Evolutionary conservation across 2,797 vertebrate species (phyloP).

Genomic region (Anniella stebbinsi): DNA sequence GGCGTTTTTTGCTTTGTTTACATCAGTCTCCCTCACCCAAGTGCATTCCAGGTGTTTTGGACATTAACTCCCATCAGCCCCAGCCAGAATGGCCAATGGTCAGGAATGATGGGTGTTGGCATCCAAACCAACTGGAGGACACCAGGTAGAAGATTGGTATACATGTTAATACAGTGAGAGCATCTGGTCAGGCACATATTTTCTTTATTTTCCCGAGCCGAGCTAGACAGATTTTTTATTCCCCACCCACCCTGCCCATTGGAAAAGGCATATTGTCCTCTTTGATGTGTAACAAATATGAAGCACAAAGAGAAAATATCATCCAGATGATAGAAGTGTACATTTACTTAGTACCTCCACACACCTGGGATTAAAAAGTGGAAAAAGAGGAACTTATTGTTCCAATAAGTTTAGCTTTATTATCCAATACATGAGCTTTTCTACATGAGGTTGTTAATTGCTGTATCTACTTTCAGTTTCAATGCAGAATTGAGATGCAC

Average conservation of each 20-base stretch:
- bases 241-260: no score
- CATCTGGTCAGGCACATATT: background rate
- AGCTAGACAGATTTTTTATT: background rate
- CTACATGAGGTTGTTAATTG: no score
- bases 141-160: background rate
- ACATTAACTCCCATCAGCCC: no score
- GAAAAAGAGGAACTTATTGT: background rate
- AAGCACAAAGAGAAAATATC: background rate
- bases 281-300: background rate
- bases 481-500: no score
- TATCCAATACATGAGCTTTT: background rate
- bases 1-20: background rate
- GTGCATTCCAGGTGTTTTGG: no score
- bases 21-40: no score
- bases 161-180: background rate
- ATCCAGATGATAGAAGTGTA: background rate
- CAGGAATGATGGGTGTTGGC: no score
- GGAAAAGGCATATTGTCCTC: background rate
- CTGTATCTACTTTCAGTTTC: no score
- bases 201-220: background rate
- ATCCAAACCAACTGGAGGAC: no score
- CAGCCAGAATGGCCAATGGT: no score
- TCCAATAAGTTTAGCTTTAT: background rate
- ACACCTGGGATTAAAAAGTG: background rate
- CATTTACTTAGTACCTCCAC: background rate